Evolutionary conservation across 2,888 invertebrate genomes (phyloP), one percentile per base, ranked within the genome.

Genomic region (Drosophila vallismaia): DNA sequence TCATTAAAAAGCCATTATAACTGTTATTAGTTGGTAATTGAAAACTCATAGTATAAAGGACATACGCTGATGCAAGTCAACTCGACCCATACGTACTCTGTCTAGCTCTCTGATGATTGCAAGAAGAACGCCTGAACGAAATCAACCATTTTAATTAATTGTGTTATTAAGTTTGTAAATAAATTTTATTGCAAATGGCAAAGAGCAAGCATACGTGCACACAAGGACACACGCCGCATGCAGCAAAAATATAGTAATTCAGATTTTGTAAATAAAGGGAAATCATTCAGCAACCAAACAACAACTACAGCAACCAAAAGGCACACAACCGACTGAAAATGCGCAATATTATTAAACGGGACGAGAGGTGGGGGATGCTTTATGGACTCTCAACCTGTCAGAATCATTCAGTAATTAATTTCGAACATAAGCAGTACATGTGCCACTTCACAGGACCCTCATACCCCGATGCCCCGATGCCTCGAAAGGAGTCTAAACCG

Each of bases 111-210:
- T 51, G 53, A 56, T 38, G 73, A 36, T 31, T 50, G 51, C 42
- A 79, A 60, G 42, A 79, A 60, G 38, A 69, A 2, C 19, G 19
- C 19, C 19, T 63, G 38, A 14, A 44, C 28, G 49, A 19, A 59
- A 52, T 57, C 40, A 40, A 48, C 40, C 29, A 58, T 48, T 52
- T 71, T 70, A 86, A 88, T 80, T 88, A 82, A 81, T 88, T 78
- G 71, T 73, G 73, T 74, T 74, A 79, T 80, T 84, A 84, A 76
- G 82, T 84, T 88, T 84, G 84, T 88, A 88, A 79, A 85, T 87
- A 88, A 56, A 81, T 78, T 84, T 58, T 74, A 82, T 67, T 75
- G 74, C 85, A 75, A 80, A 71, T 83, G 86, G 84, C 86, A 77
- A 28, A 28, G 52, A 52, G 50, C 70, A 52, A 50, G 53, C 70